A percentile compares a stretch with the other conserved stretches of the same genome.
Evolutionary conservation across 2,888 invertebrate species (phyloP).

Genomic region (Sesamia inferens): DNA sequence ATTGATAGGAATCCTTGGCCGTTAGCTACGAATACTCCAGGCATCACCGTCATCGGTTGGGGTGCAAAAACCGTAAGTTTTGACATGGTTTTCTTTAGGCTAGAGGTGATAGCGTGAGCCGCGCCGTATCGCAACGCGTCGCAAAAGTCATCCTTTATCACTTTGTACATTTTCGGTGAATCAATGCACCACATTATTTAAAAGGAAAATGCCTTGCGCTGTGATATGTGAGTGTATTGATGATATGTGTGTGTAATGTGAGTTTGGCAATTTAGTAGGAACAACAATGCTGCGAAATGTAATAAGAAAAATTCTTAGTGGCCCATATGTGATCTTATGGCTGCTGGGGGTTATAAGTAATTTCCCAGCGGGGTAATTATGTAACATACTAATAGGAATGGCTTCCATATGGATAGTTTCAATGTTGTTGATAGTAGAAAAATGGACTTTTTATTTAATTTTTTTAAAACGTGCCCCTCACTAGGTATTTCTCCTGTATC

Average conservation of each 20-base stretch:
- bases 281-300: background rate
- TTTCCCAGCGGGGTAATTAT: background rate
- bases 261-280: background rate
- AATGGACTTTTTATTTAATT: no score
- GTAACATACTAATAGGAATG: background rate
- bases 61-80: conserved; percentile 78
- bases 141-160: background rate
- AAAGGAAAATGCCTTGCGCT: background rate
- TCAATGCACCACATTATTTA: background rate
- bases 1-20: conserved; percentile 69
- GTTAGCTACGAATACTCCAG: conserved; percentile 70
- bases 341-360: no score
- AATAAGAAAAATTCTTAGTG: background rate
- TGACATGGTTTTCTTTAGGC: background rate
- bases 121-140: no score
- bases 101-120: no score
- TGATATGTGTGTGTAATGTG: no score
- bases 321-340: background rate
- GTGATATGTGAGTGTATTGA: no score
- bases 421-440: background rate
- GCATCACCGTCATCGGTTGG: conserved; percentile 81
- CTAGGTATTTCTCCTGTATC: no score
- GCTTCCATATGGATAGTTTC: background rate
- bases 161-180: background rate
- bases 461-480: no score